Conservation (phyloP, 2,888 invertebrate species). For the Bellardia pandia region DNA sequence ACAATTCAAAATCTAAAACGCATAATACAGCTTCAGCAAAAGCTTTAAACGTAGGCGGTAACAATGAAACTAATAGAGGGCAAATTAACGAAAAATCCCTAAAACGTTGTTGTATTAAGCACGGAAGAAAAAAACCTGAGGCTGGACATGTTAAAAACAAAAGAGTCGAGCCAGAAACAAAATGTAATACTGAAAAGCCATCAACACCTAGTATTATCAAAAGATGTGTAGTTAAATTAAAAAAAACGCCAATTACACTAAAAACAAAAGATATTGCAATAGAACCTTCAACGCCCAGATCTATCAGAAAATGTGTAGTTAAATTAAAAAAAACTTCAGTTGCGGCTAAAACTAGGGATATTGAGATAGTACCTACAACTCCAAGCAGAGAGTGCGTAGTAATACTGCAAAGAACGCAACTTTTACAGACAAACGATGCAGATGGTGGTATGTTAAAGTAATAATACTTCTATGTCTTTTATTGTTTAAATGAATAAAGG, state of each 20-base stretch:
- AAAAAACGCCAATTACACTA: background rate
- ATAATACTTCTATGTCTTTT: too few relatives aligned
- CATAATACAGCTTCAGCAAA: background rate
- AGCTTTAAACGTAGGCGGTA: background rate
- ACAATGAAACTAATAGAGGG: background rate
- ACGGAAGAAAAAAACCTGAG: background rate
- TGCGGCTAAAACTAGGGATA: background rate
- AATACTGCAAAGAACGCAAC: background rate
- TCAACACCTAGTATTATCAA: too few relatives aligned
- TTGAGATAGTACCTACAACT: background rate
- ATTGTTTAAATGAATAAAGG: too few relatives aligned
- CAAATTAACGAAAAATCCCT: background rate
- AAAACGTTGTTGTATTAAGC: background rate
- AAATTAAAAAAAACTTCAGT: background rate
- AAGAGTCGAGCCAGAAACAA: background rate
- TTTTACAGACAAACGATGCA: background rate
- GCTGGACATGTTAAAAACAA: background rate
- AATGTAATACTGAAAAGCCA: background rate
- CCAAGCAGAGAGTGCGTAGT: background rate
- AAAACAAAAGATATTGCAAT: background rate
- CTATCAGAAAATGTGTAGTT: constrained; percentile 2
- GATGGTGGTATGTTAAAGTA: background rate
- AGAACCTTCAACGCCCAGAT: background rate
- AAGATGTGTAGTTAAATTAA: constrained; percentile 4
- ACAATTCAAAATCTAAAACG: background rate